Percentiles rank a stretch among this genome's conserved stretches.
phyloP scores from a whole-genome alignment of 2,888 invertebrate genomes.

The Noctuana brunneofusca region DNA sequence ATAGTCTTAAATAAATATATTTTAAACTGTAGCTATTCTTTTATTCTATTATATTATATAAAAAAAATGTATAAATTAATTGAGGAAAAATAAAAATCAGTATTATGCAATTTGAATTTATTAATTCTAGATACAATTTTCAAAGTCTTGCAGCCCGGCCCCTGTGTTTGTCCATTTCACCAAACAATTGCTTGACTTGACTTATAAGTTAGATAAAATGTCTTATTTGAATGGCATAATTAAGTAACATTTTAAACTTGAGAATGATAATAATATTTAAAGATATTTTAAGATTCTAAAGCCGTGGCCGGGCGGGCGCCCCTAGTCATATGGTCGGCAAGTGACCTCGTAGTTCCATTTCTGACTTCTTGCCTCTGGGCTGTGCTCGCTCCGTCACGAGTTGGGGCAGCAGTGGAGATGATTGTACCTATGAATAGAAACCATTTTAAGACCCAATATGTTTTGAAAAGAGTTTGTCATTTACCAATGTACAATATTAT shows the following conservation, averaged over 20 bases:
- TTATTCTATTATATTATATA: not conserved
- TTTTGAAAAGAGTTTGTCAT: no score
- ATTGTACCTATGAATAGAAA: constrained; percentile 61
- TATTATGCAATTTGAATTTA: no score
- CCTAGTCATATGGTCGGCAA: constrained; percentile 89
- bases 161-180: not conserved
- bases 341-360: constrained; percentile 84
- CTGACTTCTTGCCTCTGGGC: constrained; percentile 78
- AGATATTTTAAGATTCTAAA: constrained; percentile 31
- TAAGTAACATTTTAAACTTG: not conserved
- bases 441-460: not conserved
- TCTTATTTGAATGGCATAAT: not conserved
- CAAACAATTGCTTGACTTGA: not conserved
- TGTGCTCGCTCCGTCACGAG: constrained; percentile 79
- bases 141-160: not conserved
- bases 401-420: constrained; percentile 86
- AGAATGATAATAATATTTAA: not conserved
- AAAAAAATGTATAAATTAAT: no score
- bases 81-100: no score
- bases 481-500: no score
- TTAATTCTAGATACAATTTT: not conserved
- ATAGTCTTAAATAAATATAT: constrained; percentile 2
- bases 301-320: constrained; percentile 45
- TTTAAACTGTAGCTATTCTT: not conserved
- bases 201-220: not conserved